Evolutionary conservation across 2,888 invertebrate species (phyloP).

Genomic region (Metopia argyrocephala): DNA sequence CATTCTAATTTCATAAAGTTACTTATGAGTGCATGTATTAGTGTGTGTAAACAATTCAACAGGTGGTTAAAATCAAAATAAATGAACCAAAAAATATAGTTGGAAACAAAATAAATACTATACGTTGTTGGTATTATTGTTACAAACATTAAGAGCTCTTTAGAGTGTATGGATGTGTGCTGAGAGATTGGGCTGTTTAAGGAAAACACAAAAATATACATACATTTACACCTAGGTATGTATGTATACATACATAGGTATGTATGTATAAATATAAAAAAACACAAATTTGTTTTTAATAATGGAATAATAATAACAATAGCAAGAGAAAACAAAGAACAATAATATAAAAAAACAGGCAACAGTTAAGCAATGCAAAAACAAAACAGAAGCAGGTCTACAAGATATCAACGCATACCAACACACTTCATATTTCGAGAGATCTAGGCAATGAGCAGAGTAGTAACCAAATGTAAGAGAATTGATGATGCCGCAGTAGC

Average conservation of each 20-base stretch:
- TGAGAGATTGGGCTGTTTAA: slow-evolving; percentile 1
- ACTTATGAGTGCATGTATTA: not conserved
- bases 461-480: slow-evolving; percentile 13
- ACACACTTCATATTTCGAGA: slow-evolving; percentile 14
- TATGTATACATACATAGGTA: not conserved
- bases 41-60: slow-evolving; percentile 29
- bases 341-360: too few species aligned
- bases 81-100: slow-evolving; percentile 8
- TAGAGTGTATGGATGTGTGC: slow-evolving; percentile 3
- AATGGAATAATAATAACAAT: too few species aligned
- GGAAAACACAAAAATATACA: slow-evolving; percentile 20
- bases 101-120: slow-evolving; percentile 27
- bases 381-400: not conserved
- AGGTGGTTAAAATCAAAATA: slow-evolving; percentile 41
- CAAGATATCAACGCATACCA: slow-evolving; percentile 4
- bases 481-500: slow-evolving; percentile 28
- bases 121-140: slow-evolving; percentile 18
- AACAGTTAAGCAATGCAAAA: not conserved
- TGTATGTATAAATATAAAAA: slow-evolving; percentile 11
- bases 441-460: slow-evolving; percentile 39
- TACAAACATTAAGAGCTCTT: not conserved
- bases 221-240: not conserved
- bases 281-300: not conserved
- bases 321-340: not conserved
- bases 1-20: slow-evolving; percentile 17